Evolutionary conservation across 2,113 vertebrate species (phyloP).

Genomic region (Saguinus midas): DNA sequence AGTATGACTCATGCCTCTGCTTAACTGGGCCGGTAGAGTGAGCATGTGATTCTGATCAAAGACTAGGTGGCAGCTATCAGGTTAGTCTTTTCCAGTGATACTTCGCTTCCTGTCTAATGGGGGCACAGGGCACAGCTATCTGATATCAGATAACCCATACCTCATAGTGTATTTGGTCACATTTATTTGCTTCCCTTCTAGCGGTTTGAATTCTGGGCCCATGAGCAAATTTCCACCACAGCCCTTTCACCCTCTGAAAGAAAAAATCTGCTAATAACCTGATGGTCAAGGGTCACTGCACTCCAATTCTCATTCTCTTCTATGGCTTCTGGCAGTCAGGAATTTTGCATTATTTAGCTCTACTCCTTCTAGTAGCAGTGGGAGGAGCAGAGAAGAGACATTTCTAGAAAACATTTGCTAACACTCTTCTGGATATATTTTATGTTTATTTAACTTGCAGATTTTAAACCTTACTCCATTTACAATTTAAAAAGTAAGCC

Average conservation of each 20-base stretch:
- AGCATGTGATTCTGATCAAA: slow-evolving; percentile 46
- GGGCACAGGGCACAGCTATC: neutral
- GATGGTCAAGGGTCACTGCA: neutral
- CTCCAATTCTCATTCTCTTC: neutral
- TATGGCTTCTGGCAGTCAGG: neutral
- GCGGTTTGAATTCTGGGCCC: neutral
- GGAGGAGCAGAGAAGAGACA: neutral
- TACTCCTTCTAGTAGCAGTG: neutral
- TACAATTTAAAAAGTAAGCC: neutral
- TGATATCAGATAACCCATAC: neutral
- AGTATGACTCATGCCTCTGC: slow-evolving; percentile 42
- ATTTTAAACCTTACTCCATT: neutral
- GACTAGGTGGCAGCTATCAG: neutral
- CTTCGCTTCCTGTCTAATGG: slow-evolving; percentile 52
- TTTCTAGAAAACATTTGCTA: neutral
- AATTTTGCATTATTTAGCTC: neutral
- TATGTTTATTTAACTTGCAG: neutral
- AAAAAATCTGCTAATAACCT: neutral
- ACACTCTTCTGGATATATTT: neutral
- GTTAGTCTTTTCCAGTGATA: neutral
- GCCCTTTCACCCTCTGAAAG: neutral
- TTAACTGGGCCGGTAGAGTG: neutral
- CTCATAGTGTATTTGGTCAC: neutral
- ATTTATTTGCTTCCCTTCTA: neutral
- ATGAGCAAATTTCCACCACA: neutral